phyloP scores from a whole-genome alignment of 2,113 vertebrate genomes.

The Bungarus multicinctus region DNA sequence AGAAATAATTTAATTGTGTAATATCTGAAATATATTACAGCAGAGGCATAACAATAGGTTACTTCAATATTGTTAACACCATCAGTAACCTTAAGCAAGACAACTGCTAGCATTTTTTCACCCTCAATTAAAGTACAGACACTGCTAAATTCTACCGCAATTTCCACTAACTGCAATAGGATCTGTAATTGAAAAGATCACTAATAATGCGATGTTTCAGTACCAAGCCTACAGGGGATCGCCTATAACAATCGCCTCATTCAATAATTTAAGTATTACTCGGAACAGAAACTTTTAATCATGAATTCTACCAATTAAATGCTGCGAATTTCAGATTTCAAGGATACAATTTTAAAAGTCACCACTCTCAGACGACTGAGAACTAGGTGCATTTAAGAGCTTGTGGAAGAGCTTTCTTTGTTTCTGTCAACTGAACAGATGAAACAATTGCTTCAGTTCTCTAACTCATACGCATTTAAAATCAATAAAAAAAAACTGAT shows the following conservation, averaged over 20 bases:
- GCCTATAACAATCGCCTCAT: background rate
- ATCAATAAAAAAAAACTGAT: background rate
- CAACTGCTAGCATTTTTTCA: background rate
- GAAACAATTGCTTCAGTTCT: background rate
- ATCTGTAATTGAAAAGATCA: background rate
- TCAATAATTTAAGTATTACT: background rate
- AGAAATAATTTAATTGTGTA: background rate
- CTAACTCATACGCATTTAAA: background rate
- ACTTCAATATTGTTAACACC: background rate
- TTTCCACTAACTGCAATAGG: background rate
- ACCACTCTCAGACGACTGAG: background rate
- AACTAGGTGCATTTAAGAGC: background rate
- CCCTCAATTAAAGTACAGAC: background rate
- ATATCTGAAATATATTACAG: background rate
- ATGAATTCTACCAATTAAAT: background rate
- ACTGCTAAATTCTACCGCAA: background rate
- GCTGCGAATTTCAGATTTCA: background rate
- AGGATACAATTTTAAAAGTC: background rate
- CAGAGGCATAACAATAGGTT: background rate
- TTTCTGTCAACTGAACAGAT: background rate
- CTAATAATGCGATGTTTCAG: background rate
- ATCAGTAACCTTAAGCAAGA: background rate
- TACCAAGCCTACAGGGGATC: background rate
- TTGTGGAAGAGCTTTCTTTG: background rate
- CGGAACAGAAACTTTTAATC: background rate